These are phyloP conservation scores for Taphrorychus bicolor DNA, from an alignment of 2,888 invertebrate species.

Conservation along the genomic window DNA sequence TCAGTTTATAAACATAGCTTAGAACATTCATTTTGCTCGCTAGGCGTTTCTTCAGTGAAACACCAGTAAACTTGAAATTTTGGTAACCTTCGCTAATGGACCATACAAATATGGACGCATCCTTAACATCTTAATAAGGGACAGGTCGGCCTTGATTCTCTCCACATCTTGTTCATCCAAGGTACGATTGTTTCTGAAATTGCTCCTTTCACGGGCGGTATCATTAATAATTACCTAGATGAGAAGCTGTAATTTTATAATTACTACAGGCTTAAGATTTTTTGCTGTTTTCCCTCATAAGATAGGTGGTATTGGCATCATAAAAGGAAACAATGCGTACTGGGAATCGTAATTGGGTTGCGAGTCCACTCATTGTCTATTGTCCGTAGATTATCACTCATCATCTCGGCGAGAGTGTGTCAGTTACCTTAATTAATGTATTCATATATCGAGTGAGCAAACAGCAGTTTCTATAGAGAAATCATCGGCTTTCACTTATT, in stretches of 20 bases:
- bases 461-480: not conserved
- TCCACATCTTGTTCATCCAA: not conserved
- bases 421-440: not conserved
- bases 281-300: not conserved
- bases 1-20: too few relatives aligned
- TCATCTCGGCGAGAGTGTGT: slow-evolving; percentile 5
- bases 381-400: not conserved
- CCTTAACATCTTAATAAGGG: not conserved
- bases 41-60: too few relatives aligned
- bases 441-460: slow-evolving; percentile 1
- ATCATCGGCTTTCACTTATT: not conserved
- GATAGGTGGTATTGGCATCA: not conserved
- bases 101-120: not conserved
- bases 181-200: not conserved
- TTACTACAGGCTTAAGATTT: not conserved
- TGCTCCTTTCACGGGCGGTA: not conserved
- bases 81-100: too few relatives aligned
- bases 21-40: too few relatives aligned
- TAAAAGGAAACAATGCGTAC: too few relatives aligned
- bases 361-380: not conserved
- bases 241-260: slow-evolving; percentile 5
- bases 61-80: too few relatives aligned
- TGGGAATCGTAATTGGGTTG: slow-evolving; percentile 3
- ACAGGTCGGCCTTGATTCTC: not conserved
- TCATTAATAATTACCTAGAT: slow-evolving; percentile 2